phyloP scores from a whole-genome alignment of 2,797 vertebrate genomes.

The Gila robusta region DNA sequence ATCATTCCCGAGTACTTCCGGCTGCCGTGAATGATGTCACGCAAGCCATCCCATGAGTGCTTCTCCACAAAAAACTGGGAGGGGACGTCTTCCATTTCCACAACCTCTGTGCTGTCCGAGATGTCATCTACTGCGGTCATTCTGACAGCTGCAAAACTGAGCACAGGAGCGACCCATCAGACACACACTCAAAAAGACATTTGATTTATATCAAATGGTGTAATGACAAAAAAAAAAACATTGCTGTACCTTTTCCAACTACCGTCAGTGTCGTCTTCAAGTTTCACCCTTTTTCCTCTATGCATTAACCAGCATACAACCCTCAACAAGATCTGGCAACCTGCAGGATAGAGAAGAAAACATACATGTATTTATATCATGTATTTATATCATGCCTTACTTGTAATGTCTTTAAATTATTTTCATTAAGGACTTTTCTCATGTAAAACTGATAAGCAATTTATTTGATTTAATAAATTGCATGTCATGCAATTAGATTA shows the following conservation, averaged over 20 bases:
- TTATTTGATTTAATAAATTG: neutral
- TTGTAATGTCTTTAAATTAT: neutral
- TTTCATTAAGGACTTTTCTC: neutral
- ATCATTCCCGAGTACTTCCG: slow-evolving; percentile 96
- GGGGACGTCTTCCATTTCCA: slow-evolving; percentile 88
- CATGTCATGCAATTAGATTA: neutral
- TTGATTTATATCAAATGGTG: neutral
- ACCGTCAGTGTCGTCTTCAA: slow-evolving; percentile 89
- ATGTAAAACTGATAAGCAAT: neutral
- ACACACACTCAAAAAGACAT: neutral
- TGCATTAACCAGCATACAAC: slow-evolving; percentile 90
- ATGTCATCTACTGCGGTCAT: slow-evolving; percentile 90
- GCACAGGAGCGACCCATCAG: slow-evolving; percentile 47
- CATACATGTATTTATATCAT: too few relatives aligned
- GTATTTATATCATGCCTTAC: neutral
- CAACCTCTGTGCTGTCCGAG: slow-evolving; percentile 83
- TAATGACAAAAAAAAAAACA: neutral
- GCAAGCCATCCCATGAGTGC: slow-evolving; percentile 95
- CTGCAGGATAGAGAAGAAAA: slow-evolving; percentile 64
- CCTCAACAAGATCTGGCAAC: slow-evolving; percentile 82
- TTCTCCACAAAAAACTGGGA: slow-evolving; percentile 94
- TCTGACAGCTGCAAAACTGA: slow-evolving; percentile 80
- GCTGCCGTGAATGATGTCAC: slow-evolving; percentile 95
- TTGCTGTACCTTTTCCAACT: slow-evolving; percentile 89
- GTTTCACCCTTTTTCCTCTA: slow-evolving; percentile 95